phyloP scores from a whole-genome alignment of 1,140 invertebrate species.

The Pseudomyrmex cubaensis region DNA sequence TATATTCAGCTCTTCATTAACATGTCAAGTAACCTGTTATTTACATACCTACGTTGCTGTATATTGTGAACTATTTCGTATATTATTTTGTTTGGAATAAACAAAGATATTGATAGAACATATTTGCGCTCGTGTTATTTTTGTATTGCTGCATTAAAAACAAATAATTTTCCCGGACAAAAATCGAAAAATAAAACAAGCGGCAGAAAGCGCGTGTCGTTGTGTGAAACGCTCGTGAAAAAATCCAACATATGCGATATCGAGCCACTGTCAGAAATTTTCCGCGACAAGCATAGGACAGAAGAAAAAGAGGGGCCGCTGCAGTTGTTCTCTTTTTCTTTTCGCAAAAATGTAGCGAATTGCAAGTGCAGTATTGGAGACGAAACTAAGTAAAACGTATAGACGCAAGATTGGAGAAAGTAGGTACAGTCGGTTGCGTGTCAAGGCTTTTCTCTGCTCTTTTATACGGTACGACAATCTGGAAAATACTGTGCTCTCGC shows the following conservation, averaged over 20 bases:
- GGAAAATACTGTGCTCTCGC: slow-evolving; percentile 31
- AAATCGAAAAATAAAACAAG: neutral
- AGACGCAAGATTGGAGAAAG: slow-evolving; percentile 24
- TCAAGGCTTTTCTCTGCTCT: slow-evolving; percentile 36
- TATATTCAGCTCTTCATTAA: neutral
- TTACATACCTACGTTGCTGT: neutral
- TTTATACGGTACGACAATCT: slow-evolving; percentile 40
- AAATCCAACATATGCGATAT: neutral
- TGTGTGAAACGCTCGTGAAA: neutral
- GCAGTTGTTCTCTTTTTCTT: neutral
- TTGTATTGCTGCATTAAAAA: neutral
- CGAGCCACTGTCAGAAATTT: slow-evolving; percentile 12
- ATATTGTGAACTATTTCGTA: neutral
- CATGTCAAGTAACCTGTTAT: neutral
- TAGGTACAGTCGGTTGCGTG: slow-evolving; percentile 41
- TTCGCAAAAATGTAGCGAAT: slow-evolving; percentile 7
- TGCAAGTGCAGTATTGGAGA: slow-evolving; percentile 30
- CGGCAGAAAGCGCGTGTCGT: neutral
- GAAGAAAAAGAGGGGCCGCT: neutral
- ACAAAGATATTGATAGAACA: neutral
- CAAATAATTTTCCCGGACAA: slow-evolving; percentile 24
- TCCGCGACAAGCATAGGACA: neutral
- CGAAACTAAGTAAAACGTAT: slow-evolving; percentile 51
- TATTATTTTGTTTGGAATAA: neutral
- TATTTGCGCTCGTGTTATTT: too few relatives aligned